Evolutionary conservation across 2,113 vertebrate genomes (phyloP), one percentile per base, ranked within the genome.

Genomic region (Tichodroma muraria): DNA sequence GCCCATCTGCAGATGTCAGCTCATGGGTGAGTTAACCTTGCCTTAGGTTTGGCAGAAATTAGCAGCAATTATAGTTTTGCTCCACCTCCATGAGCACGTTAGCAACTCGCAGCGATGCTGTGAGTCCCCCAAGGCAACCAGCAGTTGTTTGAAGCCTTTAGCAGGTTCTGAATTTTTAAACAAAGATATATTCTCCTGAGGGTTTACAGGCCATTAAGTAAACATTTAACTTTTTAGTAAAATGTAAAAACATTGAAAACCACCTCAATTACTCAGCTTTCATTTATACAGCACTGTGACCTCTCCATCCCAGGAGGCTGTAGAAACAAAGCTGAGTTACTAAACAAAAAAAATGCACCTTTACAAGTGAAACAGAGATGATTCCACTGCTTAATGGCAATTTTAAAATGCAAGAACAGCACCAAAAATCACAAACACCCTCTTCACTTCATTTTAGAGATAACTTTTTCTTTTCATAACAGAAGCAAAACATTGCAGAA

Each of bases 161-260:
- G 76, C 33, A 94, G 72, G 80, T 38, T 89, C 64, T 93, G 82
- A 89, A 93, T 84, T 83, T 91, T 95, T 76, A 90, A 94, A 85
- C 53, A 88, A 80, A 86, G 49, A 44, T 17, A 30, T 38, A 70
- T 53, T 80, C 85, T 79, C 90, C 50, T 47, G 68, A 71, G 89
- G 16, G 30, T 75, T 91, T 88, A 90, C 49, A 75, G 50, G 90
- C 82, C 76, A 94, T 91, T 95, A 95, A 84, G 76, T 63, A 95
- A 93, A 80, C 82, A 88, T 83, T 90, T 85, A 70, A 88, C 76
- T 88, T 89, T 85, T 88, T 65, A 83, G 44, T 66, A 80, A 88
- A 93, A 95, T 42, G 82, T 70, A 70, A 78, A 88, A 95, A 75
- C 60, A 68, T 78, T 78, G 88, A 66, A 94, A 95, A 53, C 37